Conservation (phyloP, 2,113 vertebrate genomes). For the Plecotus auritus region DNA sequence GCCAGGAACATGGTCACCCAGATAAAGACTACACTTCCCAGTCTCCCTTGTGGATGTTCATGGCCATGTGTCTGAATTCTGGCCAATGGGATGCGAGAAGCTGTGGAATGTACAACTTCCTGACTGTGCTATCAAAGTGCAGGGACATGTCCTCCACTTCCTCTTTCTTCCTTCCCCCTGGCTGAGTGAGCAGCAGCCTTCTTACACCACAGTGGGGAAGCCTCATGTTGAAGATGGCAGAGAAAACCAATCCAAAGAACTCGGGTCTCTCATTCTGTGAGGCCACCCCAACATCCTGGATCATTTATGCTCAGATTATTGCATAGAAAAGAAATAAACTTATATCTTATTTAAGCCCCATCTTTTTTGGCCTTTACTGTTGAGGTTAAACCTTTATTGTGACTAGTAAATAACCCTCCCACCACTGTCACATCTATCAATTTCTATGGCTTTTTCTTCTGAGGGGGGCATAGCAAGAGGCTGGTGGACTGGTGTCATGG, state of each 20-base stretch:
- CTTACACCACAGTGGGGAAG: background rate
- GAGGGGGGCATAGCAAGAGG: background rate
- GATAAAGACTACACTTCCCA: conserved; percentile 50
- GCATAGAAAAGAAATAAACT: background rate
- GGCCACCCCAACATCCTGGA: background rate
- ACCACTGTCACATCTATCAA: background rate
- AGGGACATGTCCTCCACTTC: background rate
- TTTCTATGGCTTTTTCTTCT: background rate
- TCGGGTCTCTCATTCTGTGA: background rate
- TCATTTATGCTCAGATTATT: background rate
- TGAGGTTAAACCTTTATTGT: background rate
- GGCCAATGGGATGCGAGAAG: background rate
- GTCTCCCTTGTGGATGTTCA: background rate
- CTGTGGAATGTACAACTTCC: background rate
- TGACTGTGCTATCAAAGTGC: background rate
- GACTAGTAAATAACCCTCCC: background rate
- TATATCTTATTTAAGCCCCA: background rate
- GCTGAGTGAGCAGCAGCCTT: background rate
- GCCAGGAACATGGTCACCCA: background rate
- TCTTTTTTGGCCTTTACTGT: background rate
- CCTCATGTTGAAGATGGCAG: background rate
- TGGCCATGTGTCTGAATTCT: background rate
- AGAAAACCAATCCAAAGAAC: background rate
- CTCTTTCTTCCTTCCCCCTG: background rate
- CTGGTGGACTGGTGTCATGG: background rate